A percentile compares a stretch with the other conserved stretches of the same genome.
Conservation (phyloP, 2,797 vertebrate genomes). For the Peromyscus aztecus region DNA sequence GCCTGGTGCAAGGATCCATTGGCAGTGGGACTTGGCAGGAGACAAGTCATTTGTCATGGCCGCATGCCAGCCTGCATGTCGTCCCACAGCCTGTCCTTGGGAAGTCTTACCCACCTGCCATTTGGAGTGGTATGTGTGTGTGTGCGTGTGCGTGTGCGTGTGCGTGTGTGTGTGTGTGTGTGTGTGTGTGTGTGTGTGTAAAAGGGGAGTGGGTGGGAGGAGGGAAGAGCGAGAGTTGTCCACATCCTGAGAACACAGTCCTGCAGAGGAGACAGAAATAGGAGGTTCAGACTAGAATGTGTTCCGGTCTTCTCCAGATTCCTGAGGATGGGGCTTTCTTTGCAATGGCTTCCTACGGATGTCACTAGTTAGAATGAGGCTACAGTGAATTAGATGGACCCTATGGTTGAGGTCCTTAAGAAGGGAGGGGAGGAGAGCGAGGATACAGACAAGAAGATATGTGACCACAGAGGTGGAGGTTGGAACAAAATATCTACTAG, state of each 20-base stretch:
- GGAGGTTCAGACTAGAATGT: not conserved
- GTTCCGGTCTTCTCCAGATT: not conserved
- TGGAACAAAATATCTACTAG: not conserved
- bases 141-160: not conserved
- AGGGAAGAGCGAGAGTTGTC: not conserved
- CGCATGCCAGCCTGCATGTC: not conserved
- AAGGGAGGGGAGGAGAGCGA: not conserved
- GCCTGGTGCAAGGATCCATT: not conserved
- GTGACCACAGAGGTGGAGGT: not conserved
- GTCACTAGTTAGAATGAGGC: not conserved
- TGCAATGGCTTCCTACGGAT: not conserved
- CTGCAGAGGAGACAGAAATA: not conserved
- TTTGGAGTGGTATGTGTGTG: not conserved
- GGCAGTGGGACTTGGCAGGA: slow-evolving; percentile 59
- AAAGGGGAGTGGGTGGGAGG: not conserved
- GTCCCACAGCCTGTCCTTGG: slow-evolving; percentile 14
- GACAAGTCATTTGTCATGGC: slow-evolving; percentile 57
- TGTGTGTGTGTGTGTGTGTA: not conserved
- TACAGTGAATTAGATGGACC: not conserved
- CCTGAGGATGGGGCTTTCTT: not conserved
- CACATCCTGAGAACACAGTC: not conserved
- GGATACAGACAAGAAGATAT: too few species aligned
- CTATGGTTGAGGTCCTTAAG: not conserved
- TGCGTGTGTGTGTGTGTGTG: not conserved
- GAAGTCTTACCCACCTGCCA: slow-evolving; percentile 34